Evolutionary conservation across 1,140 invertebrate genomes (phyloP).

Genomic region (Saccostrea glomerata): DNA sequence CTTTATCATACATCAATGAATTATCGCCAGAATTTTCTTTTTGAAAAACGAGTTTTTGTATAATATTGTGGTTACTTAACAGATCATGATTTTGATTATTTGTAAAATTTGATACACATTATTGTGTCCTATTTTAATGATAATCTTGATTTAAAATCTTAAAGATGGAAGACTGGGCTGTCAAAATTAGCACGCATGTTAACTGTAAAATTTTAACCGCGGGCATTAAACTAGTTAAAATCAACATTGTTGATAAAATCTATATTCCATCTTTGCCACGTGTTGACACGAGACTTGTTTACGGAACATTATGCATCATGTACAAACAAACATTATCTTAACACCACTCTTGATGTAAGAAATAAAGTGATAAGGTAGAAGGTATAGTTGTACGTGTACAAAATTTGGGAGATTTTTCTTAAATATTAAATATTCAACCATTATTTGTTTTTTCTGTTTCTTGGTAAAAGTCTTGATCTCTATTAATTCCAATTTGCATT

Average conservation of each 20-base stretch:
- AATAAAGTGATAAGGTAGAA: neutral
- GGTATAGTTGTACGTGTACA: too few species aligned
- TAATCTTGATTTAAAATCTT: neutral
- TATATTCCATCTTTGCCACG: conserved; percentile 36
- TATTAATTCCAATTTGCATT: too few species aligned
- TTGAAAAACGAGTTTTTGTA: too few species aligned
- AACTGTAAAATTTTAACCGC: neutral
- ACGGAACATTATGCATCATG: neutral
- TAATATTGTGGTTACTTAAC: too few species aligned
- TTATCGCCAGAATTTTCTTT: too few species aligned
- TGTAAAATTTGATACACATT: neutral
- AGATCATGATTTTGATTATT: too few species aligned
- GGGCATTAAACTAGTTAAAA: neutral
- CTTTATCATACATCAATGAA: too few species aligned
- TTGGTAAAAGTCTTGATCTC: too few species aligned
- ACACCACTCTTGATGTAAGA: neutral
- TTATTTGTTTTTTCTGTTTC: too few species aligned
- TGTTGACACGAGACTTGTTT: conserved; percentile 32
- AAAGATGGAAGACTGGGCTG: neutral
- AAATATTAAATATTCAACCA: too few species aligned
- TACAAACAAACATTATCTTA: neutral
- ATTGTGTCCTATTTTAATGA: too few species aligned
- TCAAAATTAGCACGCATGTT: conserved; percentile 4
- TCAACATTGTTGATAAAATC: conserved; percentile 2
- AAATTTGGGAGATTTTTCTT: too few species aligned